Evolutionary conservation across 1,140 invertebrate species (phyloP).

Genomic region (Brachionus sp.): DNA sequence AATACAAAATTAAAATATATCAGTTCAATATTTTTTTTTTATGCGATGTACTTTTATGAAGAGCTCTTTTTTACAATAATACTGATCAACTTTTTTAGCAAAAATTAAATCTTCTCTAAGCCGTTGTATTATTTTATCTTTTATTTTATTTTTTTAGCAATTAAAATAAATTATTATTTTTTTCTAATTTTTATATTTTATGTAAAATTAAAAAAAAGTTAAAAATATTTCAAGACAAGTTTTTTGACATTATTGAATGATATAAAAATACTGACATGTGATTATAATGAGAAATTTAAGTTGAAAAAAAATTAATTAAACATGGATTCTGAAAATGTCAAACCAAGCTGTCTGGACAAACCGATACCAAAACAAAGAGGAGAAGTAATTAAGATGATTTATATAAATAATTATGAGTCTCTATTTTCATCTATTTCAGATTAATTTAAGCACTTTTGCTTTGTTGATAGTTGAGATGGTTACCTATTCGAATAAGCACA

Average conservation of each 20-base stretch:
- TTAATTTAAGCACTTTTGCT: slow-evolving; percentile 82
- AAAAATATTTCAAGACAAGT: background rate
- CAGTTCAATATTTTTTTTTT: no score
- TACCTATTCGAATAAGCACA: slow-evolving; percentile 90
- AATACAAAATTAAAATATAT: no score
- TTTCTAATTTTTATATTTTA: no score
- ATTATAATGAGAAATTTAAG: background rate
- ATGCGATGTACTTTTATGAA: no score
- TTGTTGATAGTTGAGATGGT: slow-evolving; percentile 95
- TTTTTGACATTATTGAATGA: background rate
- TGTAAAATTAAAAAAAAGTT: background rate
- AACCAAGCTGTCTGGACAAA: slow-evolving; percentile 11
- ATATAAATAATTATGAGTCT: background rate
- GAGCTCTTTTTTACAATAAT: no score
- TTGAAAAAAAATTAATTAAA: background rate
- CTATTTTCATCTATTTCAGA: slow-evolving; percentile 53
- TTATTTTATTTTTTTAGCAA: no score
- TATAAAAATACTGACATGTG: background rate
- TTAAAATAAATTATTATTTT: no score
- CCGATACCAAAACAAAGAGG: background rate
- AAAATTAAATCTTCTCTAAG: no score
- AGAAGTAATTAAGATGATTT: background rate
- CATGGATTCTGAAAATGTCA: slow-evolving; percentile 29
- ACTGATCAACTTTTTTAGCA: no score
- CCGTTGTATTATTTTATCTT: no score